phyloP scores from a whole-genome alignment of 2,113 vertebrate species.

The Gavialis gangeticus region DNA sequence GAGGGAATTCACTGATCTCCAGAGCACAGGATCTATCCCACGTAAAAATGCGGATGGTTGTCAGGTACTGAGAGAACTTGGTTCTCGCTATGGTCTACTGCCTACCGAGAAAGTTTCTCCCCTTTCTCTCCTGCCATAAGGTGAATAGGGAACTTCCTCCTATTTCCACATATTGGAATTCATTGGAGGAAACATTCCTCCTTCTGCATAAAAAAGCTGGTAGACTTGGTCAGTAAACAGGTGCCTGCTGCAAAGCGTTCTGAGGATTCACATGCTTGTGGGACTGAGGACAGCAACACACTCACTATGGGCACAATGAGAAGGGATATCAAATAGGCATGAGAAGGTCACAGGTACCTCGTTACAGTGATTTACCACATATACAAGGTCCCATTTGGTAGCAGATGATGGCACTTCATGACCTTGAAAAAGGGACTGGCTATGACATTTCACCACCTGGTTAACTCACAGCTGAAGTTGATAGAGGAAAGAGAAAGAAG shows the following conservation, averaged over 20 bases:
- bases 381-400: not conserved
- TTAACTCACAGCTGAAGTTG: not conserved
- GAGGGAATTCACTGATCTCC: not conserved
- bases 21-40: not conserved
- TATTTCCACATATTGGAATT: not conserved
- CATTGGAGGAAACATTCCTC: not conserved
- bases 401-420: fast-evolving
- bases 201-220: not conserved
- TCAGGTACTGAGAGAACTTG: not conserved
- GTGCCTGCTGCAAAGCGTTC: not conserved
- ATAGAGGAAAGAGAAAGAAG: not conserved
- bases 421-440: conserved; percentile 11
- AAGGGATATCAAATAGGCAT: conserved; percentile 21
- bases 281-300: not conserved
- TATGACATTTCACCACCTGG: not conserved
- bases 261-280: not conserved
- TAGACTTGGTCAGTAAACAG: not conserved
- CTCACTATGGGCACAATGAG: conserved; percentile 2
- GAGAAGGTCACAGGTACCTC: conserved; percentile 23
- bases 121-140: not conserved
- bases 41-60: not conserved
- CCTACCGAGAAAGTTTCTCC: not conserved
- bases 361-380: conserved; percentile 40
- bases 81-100: not conserved
- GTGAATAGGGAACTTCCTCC: not conserved